A percentile compares a stretch with the other conserved stretches of the same genome.
phyloP scores from a whole-genome alignment of 2,888 invertebrate genomes.

The Ramazzottius varieornatus region DNA sequence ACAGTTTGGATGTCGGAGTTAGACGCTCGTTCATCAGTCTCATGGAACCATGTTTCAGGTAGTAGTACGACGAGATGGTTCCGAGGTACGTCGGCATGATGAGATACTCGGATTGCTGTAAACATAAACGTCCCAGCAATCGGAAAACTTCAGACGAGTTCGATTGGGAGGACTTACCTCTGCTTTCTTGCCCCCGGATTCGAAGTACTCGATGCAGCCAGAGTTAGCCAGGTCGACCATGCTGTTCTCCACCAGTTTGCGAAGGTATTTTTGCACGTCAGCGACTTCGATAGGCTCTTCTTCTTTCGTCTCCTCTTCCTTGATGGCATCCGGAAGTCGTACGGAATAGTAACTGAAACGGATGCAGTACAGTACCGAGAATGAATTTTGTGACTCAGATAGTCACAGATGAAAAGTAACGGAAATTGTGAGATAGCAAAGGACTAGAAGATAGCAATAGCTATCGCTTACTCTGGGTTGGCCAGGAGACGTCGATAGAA shows the following conservation, averaged over 20 bases:
- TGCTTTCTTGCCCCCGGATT: background rate
- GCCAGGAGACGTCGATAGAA: conserved; percentile 70
- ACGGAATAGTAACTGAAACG: background rate
- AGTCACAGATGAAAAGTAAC: no score
- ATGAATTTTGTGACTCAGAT: background rate
- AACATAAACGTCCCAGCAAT: no score
- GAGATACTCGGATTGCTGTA: conserved; percentile 6
- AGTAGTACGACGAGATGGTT: conserved; percentile 81
- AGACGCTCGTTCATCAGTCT: conserved; percentile 47
- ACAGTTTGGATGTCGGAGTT: conserved; percentile 34
- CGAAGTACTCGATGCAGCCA: background rate
- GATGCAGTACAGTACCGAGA: background rate
- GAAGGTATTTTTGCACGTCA: background rate
- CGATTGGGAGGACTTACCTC: background rate
- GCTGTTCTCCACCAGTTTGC: background rate
- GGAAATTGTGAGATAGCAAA: background rate
- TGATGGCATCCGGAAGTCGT: background rate
- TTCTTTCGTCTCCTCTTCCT: background rate
- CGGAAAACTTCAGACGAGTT: no score
- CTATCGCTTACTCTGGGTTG: conserved; percentile 38
- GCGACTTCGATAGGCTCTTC: background rate
- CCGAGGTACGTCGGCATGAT: conserved; percentile 47
- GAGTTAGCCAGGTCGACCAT: background rate
- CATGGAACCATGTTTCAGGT: conserved; percentile 71
- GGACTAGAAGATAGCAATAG: conserved; percentile 2